A percentile compares a stretch with the other conserved stretches of the same genome.
These are phyloP conservation scores for Poeciliopsis presidionis DNA, from an alignment of 2,797 vertebrate species.

Conservation along the genomic window DNA sequence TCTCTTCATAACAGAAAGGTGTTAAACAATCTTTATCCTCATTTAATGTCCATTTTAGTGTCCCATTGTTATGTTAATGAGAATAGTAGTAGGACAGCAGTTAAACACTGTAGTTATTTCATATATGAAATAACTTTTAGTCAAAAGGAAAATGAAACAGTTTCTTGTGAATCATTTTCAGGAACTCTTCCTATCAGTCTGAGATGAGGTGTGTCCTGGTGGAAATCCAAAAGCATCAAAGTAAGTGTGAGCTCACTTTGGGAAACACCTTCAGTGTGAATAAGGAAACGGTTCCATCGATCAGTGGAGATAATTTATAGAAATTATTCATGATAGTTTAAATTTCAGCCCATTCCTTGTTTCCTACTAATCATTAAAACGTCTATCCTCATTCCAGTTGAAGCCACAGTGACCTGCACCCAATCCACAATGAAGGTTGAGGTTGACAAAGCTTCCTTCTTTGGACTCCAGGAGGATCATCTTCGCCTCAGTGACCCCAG, in stretches of 20 bases:
- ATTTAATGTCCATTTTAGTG: not conserved
- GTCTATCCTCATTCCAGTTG: not conserved
- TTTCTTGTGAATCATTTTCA: not conserved
- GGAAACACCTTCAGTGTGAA: not conserved
- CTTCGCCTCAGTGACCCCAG: conserved; percentile 67
- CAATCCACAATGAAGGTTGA: conserved; percentile 66
- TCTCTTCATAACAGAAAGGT: not conserved
- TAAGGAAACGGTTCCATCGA: not conserved
- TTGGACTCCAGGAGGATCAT: conserved; percentile 49
- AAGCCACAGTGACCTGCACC: conserved; percentile 3
- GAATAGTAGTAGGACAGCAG: not conserved
- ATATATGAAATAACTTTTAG: not conserved
- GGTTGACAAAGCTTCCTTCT: conserved; percentile 57
- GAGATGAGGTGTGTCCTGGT: conserved; percentile 15
- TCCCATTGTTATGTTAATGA: not conserved
- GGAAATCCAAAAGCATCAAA: not conserved
- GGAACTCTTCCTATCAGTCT: not conserved
- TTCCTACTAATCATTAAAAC: not conserved
- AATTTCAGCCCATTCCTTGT: not conserved
- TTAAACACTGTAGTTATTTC: too few relatives aligned
- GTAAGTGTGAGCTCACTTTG: not conserved
- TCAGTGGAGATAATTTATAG: not conserved
- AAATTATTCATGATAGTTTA: not conserved
- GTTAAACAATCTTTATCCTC: not conserved
- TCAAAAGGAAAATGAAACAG: not conserved